Evolutionary conservation across 1,140 invertebrate genomes (phyloP).

Genomic region (Drosophila parabipectinata): DNA sequence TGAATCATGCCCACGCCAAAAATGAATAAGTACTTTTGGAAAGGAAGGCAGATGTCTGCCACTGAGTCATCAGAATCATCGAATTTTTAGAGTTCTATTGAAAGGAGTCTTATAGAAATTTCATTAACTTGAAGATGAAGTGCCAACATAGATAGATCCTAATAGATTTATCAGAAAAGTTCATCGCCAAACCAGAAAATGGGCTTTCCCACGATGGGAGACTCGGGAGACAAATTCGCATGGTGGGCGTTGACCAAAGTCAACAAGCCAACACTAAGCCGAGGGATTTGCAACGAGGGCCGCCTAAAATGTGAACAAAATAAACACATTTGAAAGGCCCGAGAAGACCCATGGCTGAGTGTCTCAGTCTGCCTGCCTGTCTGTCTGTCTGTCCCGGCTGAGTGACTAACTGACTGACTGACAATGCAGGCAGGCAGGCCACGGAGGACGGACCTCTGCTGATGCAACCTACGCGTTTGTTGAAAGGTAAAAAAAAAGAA

Average conservation of each 20-base stretch:
- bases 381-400: slow-evolving; percentile 19
- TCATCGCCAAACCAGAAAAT: background rate
- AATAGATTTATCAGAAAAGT: background rate
- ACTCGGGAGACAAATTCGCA: slow-evolving; percentile 43
- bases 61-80: background rate
- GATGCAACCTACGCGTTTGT: slow-evolving; percentile 63
- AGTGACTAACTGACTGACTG: slow-evolving; percentile 20
- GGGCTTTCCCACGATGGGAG: slow-evolving; percentile 39
- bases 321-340: slow-evolving; percentile 51
- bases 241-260: slow-evolving; percentile 55
- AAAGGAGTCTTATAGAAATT: background rate
- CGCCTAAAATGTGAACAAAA: slow-evolving; percentile 51
- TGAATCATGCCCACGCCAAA: slow-evolving; percentile 17
- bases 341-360: background rate
- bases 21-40: background rate
- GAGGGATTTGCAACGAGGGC: slow-evolving; percentile 38
- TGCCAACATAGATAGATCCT: background rate
- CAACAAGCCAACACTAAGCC: slow-evolving; percentile 32
- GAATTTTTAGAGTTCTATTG: background rate
- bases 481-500: slow-evolving; percentile 26
- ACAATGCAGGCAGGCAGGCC: slow-evolving; percentile 19
- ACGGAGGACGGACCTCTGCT: slow-evolving; percentile 40
- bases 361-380: background rate
- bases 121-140: background rate
- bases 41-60: background rate